Conservation (phyloP, 2,888 invertebrate genomes). For the Pristionchus mayeri region DNA sequence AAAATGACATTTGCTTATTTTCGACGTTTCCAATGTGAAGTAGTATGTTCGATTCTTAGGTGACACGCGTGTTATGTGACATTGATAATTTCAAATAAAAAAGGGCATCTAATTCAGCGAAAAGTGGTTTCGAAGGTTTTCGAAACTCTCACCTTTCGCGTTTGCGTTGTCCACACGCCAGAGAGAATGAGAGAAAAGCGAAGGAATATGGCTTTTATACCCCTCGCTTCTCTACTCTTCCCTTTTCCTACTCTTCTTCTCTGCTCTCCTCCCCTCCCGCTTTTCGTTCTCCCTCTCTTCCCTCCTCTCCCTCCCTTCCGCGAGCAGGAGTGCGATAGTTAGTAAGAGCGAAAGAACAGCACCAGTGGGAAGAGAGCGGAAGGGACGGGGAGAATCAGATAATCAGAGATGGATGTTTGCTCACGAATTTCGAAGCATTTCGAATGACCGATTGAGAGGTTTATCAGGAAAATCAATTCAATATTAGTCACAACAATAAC, state of each 20-base stretch:
- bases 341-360: too few species aligned
- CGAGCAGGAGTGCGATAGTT: too few species aligned
- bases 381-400: background rate
- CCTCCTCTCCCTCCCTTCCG: background rate
- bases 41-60: too few species aligned
- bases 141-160: conserved; percentile 29
- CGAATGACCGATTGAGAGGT: background rate
- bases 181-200: background rate
- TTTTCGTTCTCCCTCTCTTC: too few species aligned
- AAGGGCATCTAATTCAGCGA: too few species aligned
- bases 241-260: too few species aligned
- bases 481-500: background rate
- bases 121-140: background rate
- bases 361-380: background rate
- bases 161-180: background rate
- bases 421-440: conserved; percentile 10
- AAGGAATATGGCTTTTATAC: conserved; percentile 4
- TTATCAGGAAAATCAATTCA: background rate
- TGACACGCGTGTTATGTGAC: too few species aligned
- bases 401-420: background rate
- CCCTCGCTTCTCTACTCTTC: background rate
- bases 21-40: too few species aligned
- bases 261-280: background rate
- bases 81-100: too few species aligned
- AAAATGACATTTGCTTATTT: too few species aligned